Base-by-base conservation (phyloP, 2,797 vertebrate genomes). In the Alcedo atthis region DNA sequence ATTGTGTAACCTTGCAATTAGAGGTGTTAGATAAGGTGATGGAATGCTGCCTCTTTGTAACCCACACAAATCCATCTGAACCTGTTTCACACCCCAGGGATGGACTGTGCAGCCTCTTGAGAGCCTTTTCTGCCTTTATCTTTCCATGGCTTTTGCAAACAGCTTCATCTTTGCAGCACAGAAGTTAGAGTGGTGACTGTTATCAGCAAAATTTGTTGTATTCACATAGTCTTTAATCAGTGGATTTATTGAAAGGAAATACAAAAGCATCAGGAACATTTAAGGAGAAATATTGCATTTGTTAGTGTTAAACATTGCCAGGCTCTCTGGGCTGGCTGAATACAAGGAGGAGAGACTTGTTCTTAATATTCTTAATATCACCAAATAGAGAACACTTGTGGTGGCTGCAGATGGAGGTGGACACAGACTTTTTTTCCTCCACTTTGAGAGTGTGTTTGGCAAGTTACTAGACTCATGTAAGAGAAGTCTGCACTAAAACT, bases 1-100 rank as follows among this genome's bases (percentile, higher is more conserved):
- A 54, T 28, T 83, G 77, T 61, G 8, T 85, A 66, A 84, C 80
- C 70, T 81, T 84, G 55, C 55, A 92, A 73, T 93, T 93, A 76
- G 55, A 69, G 21, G 43, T 77, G 85, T 94, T 89, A 81, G 83
- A 71, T 20, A 71, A 61, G 18, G 61, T 76, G n/a, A 21, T 83
- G 69, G 54, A 75, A 71, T 85, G 68, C 21, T 54, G 66, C 46
- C 77, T 85, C 46, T 24, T 61, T 54, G 32, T 62, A 78, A 66
- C 15, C 15, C 4, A 5, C 22, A 15, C 43, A 58, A 7, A 14
- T 42, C 8, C 15, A 54, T 28, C 66, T 87, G 58, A 46, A 40
- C 26, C 15, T 81, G 26, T 62, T 33, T 76, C 4, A 12, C 64
- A 78, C 42, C 42, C 33, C 42, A 40, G 49, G 20, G 28, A 17